A percentile compares a stretch with the other conserved stretches of the same genome.
These are phyloP conservation scores for Arrhamphus sclerolepis DNA, from an alignment of 2,797 vertebrate genomes.

Conservation along the genomic window DNA sequence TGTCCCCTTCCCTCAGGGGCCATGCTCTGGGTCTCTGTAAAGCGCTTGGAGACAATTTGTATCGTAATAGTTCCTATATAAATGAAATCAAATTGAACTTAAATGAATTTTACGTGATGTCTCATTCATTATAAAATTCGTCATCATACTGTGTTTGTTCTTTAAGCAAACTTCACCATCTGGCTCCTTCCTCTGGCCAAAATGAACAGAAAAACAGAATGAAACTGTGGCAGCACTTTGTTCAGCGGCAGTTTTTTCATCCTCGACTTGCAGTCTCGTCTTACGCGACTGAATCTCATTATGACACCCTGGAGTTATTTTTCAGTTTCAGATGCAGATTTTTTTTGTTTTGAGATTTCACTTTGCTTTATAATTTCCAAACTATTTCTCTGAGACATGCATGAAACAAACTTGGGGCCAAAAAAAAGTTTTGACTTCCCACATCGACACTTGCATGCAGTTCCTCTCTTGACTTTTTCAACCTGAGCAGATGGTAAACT, in stretches of 20 bases:
- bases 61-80: too few species aligned
- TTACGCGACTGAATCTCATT: too few species aligned
- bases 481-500: conserved; percentile 1
- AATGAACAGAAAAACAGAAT: neutral
- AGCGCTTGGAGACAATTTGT: too few species aligned
- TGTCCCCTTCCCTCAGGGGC: too few species aligned
- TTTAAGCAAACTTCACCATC: too few species aligned
- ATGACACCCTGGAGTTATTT: neutral
- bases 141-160: too few species aligned
- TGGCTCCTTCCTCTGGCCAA: neutral
- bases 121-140: too few species aligned
- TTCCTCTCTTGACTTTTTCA: conserved; percentile 4
- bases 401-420: neutral
- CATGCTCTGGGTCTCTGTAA: too few species aligned
- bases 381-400: neutral
- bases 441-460: neutral
- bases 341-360: conserved; percentile 8
- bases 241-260: neutral
- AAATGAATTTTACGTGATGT: too few species aligned
- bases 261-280: neutral
- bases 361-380: neutral
- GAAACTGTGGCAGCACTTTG: neutral
- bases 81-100: too few species aligned
- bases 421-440: neutral
- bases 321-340: conserved; percentile 2